Percentiles rank a stretch among this genome's conserved stretches.
These are phyloP conservation scores for Poecilia gillii DNA, from an alignment of 2,797 vertebrate genomes.

Conservation along the genomic window DNA sequence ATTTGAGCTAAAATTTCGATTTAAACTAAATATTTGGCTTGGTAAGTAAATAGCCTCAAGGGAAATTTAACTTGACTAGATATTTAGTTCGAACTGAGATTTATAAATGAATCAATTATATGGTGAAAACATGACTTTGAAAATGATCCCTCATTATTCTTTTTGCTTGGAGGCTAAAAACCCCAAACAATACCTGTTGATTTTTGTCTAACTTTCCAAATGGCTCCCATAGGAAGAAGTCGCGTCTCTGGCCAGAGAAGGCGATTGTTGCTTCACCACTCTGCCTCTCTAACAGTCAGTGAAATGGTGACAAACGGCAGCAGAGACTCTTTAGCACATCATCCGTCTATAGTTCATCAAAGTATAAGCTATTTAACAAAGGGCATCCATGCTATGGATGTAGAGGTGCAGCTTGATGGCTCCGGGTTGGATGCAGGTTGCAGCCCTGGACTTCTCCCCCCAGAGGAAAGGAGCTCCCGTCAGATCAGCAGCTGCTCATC, in stretches of 20 bases:
- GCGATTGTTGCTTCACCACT: constrained; percentile 39
- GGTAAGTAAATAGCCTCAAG: not conserved
- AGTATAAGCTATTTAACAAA: constrained; percentile 27
- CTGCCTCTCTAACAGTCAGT: constrained; percentile 39
- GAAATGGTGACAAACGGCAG: constrained; percentile 37
- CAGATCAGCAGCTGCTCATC: constrained; percentile 25
- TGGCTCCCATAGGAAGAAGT: constrained; percentile 20
- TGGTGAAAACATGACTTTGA: not conserved
- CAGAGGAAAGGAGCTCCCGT: not conserved
- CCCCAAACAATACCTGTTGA: not conserved
- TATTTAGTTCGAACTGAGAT: not conserved
- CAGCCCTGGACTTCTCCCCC: constrained; percentile 7
- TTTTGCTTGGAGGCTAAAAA: not conserved
- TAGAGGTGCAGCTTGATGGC: constrained; percentile 41
- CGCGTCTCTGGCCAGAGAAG: constrained; percentile 47
- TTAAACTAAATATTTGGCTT: not conserved
- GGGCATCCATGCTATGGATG: constrained; percentile 24
- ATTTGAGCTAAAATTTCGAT: too few species aligned
- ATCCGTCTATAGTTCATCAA: constrained; percentile 16
- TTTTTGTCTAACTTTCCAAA: not conserved
- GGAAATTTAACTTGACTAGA: too few species aligned
- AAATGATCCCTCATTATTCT: not conserved
- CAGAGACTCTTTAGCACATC: constrained; percentile 20
- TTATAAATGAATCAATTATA: not conserved
- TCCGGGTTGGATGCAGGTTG: constrained; percentile 32